These are phyloP conservation scores for Alligator sinensis DNA, from an alignment of 2,113 vertebrate species.

Conservation along the genomic window DNA sequence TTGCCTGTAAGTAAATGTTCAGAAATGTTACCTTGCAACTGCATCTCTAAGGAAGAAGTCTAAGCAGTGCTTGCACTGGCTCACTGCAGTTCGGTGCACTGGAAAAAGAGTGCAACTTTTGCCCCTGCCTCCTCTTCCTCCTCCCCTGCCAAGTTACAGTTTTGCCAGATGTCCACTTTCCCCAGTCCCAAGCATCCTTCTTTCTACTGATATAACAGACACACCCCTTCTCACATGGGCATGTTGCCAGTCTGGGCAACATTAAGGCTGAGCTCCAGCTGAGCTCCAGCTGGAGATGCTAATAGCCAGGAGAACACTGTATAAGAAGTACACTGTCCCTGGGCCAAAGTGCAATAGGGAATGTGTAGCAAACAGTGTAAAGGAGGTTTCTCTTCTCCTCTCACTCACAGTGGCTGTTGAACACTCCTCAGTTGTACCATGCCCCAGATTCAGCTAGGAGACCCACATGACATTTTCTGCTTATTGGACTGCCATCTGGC, in stretches of 20 bases:
- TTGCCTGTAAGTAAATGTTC: neutral
- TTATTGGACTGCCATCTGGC: neutral
- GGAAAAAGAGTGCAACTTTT: neutral
- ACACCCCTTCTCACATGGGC: neutral
- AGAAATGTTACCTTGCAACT: neutral
- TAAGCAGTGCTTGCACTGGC: neutral
- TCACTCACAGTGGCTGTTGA: neutral
- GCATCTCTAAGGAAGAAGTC: neutral
- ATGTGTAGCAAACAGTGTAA: neutral
- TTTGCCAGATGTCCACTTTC: neutral
- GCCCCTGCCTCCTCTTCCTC: neutral
- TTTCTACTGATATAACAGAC: neutral
- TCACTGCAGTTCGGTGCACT: accelerated
- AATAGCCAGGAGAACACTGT: neutral
- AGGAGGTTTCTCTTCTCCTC: neutral
- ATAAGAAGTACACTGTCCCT: accelerated
- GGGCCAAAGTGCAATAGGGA: neutral
- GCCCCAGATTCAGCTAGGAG: neutral
- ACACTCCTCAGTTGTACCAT: neutral
- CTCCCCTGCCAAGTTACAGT: neutral
- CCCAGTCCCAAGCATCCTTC: neutral
- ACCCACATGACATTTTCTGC: neutral
- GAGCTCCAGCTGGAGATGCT: no score
- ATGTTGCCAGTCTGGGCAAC: neutral
- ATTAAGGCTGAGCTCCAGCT: neutral